A percentile compares a stretch with the other conserved stretches of the same genome.
Conservation (phyloP, 23 tunicate species). For the Styela clava region DNA sequence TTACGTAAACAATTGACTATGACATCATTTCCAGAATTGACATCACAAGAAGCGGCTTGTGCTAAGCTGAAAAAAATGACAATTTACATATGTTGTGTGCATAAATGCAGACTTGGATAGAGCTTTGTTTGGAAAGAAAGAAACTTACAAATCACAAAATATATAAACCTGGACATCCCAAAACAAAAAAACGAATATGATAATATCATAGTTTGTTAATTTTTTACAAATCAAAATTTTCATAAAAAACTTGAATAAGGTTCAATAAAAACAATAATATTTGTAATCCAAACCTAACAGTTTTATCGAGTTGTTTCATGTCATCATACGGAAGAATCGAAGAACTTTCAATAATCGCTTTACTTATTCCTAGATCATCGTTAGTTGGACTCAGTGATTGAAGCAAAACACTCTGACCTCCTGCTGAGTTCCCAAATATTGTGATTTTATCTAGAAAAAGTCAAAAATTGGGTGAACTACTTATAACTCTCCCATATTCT, state of each 20-base stretch:
- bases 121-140: too few species aligned
- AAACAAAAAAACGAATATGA: too few species aligned
- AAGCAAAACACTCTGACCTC: constrained; percentile 19
- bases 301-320: constrained; percentile 16
- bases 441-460: constrained; percentile 2
- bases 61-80: constrained; percentile 8
- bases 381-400: constrained; percentile 35
- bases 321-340: constrained; percentile 11
- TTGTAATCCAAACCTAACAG: constrained; percentile 6
- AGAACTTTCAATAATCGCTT: constrained; percentile 43
- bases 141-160: too few species aligned
- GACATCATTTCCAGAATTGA: constrained; percentile 5
- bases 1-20: constrained; percentile 6
- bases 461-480: too few species aligned
- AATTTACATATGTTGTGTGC: constrained; percentile 5
- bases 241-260: too few species aligned
- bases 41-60: constrained; percentile 13
- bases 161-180: too few species aligned
- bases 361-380: constrained; percentile 22
- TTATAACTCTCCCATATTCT: too few species aligned
- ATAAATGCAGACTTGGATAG: neutral
- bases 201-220: too few species aligned
- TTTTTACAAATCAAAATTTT: too few species aligned
- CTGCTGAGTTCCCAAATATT: constrained; percentile 24
- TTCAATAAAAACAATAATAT: too few species aligned